Base-by-base conservation (phyloP, 2,888 invertebrate genomes). In the Macroteleia sp. region DNA sequence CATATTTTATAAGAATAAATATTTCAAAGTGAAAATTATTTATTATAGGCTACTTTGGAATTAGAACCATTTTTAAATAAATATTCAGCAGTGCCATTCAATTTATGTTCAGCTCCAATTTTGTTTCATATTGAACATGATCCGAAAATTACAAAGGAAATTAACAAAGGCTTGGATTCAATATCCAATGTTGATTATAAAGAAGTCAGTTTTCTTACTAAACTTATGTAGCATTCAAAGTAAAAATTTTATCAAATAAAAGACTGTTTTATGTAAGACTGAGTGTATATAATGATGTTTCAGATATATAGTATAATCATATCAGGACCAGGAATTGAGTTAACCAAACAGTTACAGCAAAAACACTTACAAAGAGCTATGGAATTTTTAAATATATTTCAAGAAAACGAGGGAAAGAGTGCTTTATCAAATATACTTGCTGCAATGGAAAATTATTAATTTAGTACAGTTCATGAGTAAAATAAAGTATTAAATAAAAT, bases 351-450 rank as follows among this genome's bases (percentile, higher is more conserved):
- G 17, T 91, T 97, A 19, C 96, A 96, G 84, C 93, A 94, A 28
- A 95, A 95, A 82, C 96, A 97, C 91, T 95, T 95, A 12, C 93
- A 93, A 39, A 94, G 94, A 71, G 97, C 97, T 0, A 93, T 96
- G 87, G 93, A 94, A 74, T 95, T 96, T 8, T 92, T 98, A 17
- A 94, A 94, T 83, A 94, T 94, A 79, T 95, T 98, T 88, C 95
- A 96, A 54, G 93, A 94, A 83, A 96, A 95, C 62, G 97, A 97
- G 91, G 97, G 97, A 0, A 93, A 96, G 76, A 96, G 95, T 19
- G 97, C 97, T 0, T 93, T 98, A 57, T 94, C 95, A 57, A 97
- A 97, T 91, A 97, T 98, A 82, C 96, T 97, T 50, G 94, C 95
- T 3, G 97, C 97, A 8, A 96, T 97, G 95, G 95, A 96, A 85